Base-by-base conservation (phyloP, 2,888 invertebrate genomes). In the Calliopum simillimum region DNA sequence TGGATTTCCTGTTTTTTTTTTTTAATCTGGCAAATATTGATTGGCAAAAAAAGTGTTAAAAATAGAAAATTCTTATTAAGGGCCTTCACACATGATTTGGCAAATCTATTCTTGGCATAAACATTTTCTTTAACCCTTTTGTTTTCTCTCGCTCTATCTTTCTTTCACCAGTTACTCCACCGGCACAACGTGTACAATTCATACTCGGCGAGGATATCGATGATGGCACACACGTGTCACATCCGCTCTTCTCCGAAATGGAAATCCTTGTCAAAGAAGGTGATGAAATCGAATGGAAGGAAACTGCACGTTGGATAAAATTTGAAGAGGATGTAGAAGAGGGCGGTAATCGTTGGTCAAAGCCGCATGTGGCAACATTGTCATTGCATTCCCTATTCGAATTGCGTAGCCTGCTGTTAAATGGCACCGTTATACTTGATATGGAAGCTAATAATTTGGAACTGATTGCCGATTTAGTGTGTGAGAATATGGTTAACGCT, bases 281-380 rank as follows among this genome's bases (percentile, higher is more conserved):
- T 56, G 94, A 94, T 74, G 95, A 97, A 79, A 90, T 95, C 84
- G 97, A 98, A 87, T 99, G 99, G 99, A 95, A 96, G 85, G 98
- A 99, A 88, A 97, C 97, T n/a, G 98, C 98, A 61, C 91, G 97
- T 79, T 97, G 97, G 97, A 94, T 98, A 70, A 97, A 97, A 86
- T 97, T 96, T 82, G 96, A 97, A 83, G 97, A 97, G 85, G 98
- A 98, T 84, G 99, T 99, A 2, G 99, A 99, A 86, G 98, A 98
- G 88, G 99, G 98, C 21, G 99, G 98, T 73, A 97, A 98, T 85
- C 90, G 99, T 71, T 99, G 99, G 99, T 98, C 98, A 13, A 99
- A 99, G 85, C 95, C 95, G 1, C 95, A 96, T 87, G 99, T 99
- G 46, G 98, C 98, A 51, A 99, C 99, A 0, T 89, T 99, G 51